Evolutionary conservation across 2,888 invertebrate genomes (phyloP).

Genomic region (Podabrus alpinus): DNA sequence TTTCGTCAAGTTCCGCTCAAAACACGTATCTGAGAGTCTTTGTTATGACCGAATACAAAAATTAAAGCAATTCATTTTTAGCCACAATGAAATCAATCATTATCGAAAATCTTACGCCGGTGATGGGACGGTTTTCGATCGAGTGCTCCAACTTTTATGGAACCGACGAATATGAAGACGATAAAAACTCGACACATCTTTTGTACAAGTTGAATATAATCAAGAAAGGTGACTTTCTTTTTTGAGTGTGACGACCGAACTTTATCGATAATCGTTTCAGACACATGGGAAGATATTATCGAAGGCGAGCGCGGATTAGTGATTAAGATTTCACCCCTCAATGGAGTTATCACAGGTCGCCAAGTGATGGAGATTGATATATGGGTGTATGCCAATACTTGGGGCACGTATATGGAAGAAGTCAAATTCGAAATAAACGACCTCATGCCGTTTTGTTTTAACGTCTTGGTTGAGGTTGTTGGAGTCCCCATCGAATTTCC

Average conservation of each 20-base stretch:
- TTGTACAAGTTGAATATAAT: conserved; percentile 33
- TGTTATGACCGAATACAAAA: background rate
- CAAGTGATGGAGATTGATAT: conserved; percentile 46
- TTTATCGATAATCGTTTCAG: conserved; percentile 16
- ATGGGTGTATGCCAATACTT: conserved; percentile 55
- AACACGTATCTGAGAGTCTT: conserved; percentile 40
- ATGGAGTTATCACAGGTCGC: conserved; percentile 39
- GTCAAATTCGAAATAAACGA: conserved; percentile 51
- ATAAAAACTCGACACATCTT: conserved; percentile 23
- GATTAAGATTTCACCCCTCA: conserved; percentile 43
- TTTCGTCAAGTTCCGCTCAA: conserved; percentile 36
- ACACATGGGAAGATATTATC: conserved; percentile 44
- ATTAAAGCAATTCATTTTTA: background rate
- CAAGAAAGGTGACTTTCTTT: conserved; percentile 27
- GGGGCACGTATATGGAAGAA: conserved; percentile 56
- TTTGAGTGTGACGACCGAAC: background rate
- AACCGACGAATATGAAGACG: conserved; percentile 15
- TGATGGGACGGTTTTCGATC: conserved; percentile 38
- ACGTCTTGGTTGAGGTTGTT: conserved; percentile 49
- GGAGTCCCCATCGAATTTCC: conserved; percentile 53
- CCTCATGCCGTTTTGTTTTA: conserved; percentile 49
- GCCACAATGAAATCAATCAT: conserved; percentile 46
- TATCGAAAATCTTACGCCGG: conserved; percentile 52
- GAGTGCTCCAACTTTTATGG: conserved; percentile 45
- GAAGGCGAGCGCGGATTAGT: conserved; percentile 46